Evolutionary conservation across 2,113 vertebrate species (phyloP).

Genomic region (Callorhinus ursinus): DNA sequence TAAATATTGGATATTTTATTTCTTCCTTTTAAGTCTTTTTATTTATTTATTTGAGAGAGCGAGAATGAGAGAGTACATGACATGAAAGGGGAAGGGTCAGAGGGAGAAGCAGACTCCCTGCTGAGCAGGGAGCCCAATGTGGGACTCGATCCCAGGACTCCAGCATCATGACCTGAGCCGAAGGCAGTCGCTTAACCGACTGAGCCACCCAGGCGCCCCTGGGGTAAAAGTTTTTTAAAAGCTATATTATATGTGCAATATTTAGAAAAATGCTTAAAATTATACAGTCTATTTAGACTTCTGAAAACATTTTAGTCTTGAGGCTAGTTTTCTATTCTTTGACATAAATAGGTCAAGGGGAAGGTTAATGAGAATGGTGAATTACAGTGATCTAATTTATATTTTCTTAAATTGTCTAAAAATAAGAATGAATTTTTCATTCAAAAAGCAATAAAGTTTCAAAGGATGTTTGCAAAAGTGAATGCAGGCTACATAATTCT

Average conservation of each 20-base stretch:
- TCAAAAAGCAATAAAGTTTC: background rate
- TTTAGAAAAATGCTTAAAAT: constrained; percentile 33
- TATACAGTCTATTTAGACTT: background rate
- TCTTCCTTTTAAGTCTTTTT: too few species aligned
- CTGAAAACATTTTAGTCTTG: constrained; percentile 33
- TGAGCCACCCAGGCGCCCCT: too few species aligned
- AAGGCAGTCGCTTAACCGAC: too few species aligned
- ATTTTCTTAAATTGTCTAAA: constrained; percentile 29
- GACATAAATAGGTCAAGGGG: background rate
- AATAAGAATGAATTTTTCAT: background rate
- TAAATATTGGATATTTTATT: too few species aligned
- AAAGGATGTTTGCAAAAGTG: constrained; percentile 29
- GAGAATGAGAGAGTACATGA: too few species aligned
- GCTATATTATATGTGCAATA: background rate
- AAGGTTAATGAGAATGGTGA: background rate
- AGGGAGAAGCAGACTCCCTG: too few species aligned
- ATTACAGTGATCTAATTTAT: background rate
- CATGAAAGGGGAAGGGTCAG: too few species aligned
- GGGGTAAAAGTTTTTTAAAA: background rate
- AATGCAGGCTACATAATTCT: constrained; percentile 31
- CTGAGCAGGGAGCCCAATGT: too few species aligned
- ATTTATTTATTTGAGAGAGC: too few species aligned
- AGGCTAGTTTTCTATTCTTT: background rate
- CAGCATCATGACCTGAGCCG: too few species aligned
- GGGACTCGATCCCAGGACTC: too few species aligned